These are phyloP conservation scores for Antheraea assamensis DNA, from an alignment of 2,888 invertebrate species.

Conservation along the genomic window DNA sequence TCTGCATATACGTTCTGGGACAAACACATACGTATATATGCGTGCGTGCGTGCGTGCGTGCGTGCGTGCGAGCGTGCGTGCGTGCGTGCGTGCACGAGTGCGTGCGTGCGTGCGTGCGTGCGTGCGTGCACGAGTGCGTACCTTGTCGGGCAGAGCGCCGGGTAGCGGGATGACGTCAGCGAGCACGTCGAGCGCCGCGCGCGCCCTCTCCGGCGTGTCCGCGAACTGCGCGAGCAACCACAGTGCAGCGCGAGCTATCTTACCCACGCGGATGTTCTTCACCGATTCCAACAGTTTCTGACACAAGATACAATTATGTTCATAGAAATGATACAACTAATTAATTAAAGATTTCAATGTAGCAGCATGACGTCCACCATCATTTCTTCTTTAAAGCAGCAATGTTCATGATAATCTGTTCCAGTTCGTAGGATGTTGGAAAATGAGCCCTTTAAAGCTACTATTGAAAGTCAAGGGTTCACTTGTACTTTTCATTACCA, in stretches of 20 bases:
- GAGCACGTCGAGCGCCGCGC: conserved; percentile 90
- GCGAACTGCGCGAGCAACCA: conserved; percentile 99
- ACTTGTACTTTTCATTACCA: no score
- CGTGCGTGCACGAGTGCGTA: not conserved
- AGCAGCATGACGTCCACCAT: no score
- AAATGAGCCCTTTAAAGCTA: no score
- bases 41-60: no score
- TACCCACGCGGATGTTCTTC: conserved; percentile 93
- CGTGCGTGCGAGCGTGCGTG: not conserved
- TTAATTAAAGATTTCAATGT: no score
- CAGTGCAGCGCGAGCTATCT: conserved; percentile 95
- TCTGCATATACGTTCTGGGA: no score
- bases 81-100: not conserved
- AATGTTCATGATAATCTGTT: no score
- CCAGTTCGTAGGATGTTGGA: no score
- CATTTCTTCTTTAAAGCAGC: no score
- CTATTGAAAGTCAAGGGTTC: no score
- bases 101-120: not conserved
- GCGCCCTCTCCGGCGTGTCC: conserved; percentile 88
- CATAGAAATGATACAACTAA: no score
- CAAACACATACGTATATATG: no score
- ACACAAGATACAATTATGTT: conserved; percentile 19
- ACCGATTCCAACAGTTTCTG: conserved; percentile 90
- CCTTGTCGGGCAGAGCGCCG: conserved; percentile 20
- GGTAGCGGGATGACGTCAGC: conserved; percentile 55